Percentiles rank a stretch among this genome's conserved stretches.
Conservation (phyloP, 37 sponge, comb jelly and placozoan genomes). For the Corticium candelabrum region DNA sequence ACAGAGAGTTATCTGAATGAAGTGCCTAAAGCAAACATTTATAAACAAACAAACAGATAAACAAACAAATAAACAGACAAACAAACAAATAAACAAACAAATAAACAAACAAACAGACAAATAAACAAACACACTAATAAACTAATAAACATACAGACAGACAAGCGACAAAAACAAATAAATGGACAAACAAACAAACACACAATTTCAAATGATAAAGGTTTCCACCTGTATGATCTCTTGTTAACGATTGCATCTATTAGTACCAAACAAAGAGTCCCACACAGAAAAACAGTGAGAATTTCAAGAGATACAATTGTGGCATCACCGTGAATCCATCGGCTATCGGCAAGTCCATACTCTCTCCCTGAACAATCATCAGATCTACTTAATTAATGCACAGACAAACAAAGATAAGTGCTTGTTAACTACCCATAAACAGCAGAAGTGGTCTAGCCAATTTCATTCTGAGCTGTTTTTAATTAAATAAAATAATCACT, state of each 20-base stretch:
- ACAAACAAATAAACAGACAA: background rate
- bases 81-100: background rate
- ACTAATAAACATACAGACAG: background rate
- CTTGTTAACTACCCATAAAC: no score
- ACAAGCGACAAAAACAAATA: background rate
- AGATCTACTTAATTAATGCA: no score
- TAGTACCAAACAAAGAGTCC: constrained; percentile 33
- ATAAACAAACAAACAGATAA: background rate
- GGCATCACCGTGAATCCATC: constrained; percentile 58
- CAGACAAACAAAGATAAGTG: no score
- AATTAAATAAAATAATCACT: constrained; percentile 6
- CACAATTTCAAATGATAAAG: background rate
- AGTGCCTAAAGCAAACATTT: constrained; percentile 30
- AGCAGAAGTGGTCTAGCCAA: no score
- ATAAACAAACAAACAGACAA: background rate
- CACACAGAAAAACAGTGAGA: constrained; percentile 44
- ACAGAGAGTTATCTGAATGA: constrained; percentile 34
- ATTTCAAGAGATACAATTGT: constrained; percentile 56
- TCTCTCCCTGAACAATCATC: constrained; percentile 58
- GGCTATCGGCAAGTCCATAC: constrained; percentile 52
- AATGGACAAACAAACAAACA: background rate
- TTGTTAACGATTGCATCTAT: constrained; percentile 37
- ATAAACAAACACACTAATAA: background rate
- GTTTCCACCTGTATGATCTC: constrained; percentile 43
- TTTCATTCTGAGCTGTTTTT: background rate